Conservation (phyloP, 2,797 vertebrate species). For the Somateria mollissima region DNA sequence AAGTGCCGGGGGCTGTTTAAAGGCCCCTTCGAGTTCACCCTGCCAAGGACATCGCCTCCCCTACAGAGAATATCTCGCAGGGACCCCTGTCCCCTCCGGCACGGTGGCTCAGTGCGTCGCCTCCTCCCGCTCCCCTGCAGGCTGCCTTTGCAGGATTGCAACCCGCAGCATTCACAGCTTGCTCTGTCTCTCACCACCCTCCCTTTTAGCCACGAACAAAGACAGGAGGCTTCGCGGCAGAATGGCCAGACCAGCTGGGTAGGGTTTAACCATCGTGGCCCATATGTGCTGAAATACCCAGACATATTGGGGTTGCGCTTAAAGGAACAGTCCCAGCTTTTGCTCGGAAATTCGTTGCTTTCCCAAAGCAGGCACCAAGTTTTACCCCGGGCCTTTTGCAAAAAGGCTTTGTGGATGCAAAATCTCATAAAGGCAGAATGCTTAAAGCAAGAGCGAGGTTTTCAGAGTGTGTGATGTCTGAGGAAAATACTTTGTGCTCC, state of each 20-base stretch:
- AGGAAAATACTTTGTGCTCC: neutral
- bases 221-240: constrained; percentile 49
- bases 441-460: neutral
- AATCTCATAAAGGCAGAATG: neutral
- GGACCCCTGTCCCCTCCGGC: neutral
- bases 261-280: constrained; percentile 53
- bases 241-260: constrained; percentile 64
- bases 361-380: neutral
- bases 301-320: constrained; percentile 68
- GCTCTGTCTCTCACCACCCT: constrained; percentile 71
- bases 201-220: constrained; percentile 64
- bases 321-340: constrained; percentile 52
- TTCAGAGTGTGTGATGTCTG: neutral
- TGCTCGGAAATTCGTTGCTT: neutral
- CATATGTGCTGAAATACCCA: constrained; percentile 75
- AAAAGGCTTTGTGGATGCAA: neutral
- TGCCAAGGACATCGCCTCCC: neutral
- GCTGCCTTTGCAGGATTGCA: constrained; percentile 43
- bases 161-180: constrained; percentile 59
- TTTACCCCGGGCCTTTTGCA: neutral
- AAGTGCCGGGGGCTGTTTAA: neutral
- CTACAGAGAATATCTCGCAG: neutral
- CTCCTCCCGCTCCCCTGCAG: constrained; percentile 27
- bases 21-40: neutral
- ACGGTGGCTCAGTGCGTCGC: neutral